Conservation (phyloP, 2,797 vertebrate genomes). For the Tinamus major region DNA sequence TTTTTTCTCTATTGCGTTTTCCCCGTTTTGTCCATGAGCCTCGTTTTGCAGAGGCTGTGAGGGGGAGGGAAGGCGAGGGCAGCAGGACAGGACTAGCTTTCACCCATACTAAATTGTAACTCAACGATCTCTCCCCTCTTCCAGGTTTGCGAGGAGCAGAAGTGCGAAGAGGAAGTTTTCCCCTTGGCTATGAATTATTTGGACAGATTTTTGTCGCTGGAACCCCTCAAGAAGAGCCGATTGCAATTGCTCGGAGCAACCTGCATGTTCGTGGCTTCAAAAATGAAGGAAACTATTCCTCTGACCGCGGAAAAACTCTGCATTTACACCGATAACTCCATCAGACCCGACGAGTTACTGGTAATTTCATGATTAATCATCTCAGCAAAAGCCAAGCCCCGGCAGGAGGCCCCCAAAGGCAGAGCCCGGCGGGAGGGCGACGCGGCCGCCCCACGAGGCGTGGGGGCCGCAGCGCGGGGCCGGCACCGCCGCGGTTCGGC, state of each 20-base stretch:
- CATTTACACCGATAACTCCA: slow-evolving; percentile 98
- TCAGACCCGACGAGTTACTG: slow-evolving; percentile 93
- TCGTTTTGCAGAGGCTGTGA: slow-evolving; percentile 40
- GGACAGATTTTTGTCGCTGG: slow-evolving; percentile 96
- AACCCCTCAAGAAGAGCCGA: slow-evolving; percentile 90
- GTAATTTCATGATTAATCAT: slow-evolving; percentile 82
- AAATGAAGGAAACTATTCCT: slow-evolving; percentile 98
- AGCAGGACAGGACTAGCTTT: background rate
- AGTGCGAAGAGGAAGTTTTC: slow-evolving; percentile 98
- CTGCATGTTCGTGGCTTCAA: slow-evolving; percentile 98
- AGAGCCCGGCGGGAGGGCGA: background rate
- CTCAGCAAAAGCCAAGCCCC: background rate
- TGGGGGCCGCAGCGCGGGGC: too few relatives aligned
- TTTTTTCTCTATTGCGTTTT: background rate
- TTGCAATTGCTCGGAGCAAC: slow-evolving; percentile 95
- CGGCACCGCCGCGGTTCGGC: too few relatives aligned
- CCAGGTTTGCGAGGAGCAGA: slow-evolving; percentile 99
- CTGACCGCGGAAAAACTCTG: slow-evolving; percentile 96
- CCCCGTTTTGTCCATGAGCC: background rate
- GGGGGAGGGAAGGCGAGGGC: background rate
- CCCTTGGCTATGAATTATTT: slow-evolving; percentile 99
- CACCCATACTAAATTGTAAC: background rate
- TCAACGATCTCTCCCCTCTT: slow-evolving; percentile 46
- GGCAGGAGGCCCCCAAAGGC: background rate
- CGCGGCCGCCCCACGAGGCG: too few relatives aligned